Base-by-base conservation (phyloP, 2,888 invertebrate genomes). In the Ectemnius lituratus region DNA sequence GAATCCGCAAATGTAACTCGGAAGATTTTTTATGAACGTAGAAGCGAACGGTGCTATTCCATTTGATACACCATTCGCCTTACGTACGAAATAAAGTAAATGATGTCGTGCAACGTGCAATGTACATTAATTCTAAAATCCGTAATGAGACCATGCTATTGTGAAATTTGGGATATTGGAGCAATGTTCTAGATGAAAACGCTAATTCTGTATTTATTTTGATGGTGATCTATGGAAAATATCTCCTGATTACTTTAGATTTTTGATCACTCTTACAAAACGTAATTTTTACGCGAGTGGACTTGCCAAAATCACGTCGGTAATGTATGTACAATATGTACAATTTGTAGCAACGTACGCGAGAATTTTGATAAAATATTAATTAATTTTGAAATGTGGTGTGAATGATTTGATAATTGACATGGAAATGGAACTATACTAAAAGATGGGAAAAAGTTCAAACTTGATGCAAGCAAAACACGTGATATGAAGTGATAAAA, bases 91-190 rank as follows among this genome's bases (percentile, higher is more conserved):
- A 67, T 11, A 46, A 46, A 65, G 18, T 58, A 71, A 67, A 75
- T 73, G 68, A 63, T 52, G 62, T 84, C 87, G 82, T 88, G 88
- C 88, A 82, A 67, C 87, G 80, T 87, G 86, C 86, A 80, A 70
- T 78, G 78, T 70, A 73, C 76, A 75, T 70, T 67, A 78, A 66
- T 81, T 78, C 78, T 85, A 81, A 87, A 88, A 88, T 88, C 85
- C 84, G 88, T 88, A 87, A 76, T 84, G 88, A 89, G 88, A 88
- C 86, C 87, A 87, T 88, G 86, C 89, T 88, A 88, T 87, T 81
- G 83, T 85, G 75, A 70, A 28, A 71, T 18, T 65, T 79, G 74
- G 46, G 63, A 66, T 71, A 16, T 74, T 63, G 63, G 70, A 23
- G 67, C 59, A 28, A 60, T 65, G 70, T 49, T 71, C 70, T 74